Base-by-base conservation (phyloP, 1,140 invertebrate genomes). In the Oryctes rhinoceros region DNA sequence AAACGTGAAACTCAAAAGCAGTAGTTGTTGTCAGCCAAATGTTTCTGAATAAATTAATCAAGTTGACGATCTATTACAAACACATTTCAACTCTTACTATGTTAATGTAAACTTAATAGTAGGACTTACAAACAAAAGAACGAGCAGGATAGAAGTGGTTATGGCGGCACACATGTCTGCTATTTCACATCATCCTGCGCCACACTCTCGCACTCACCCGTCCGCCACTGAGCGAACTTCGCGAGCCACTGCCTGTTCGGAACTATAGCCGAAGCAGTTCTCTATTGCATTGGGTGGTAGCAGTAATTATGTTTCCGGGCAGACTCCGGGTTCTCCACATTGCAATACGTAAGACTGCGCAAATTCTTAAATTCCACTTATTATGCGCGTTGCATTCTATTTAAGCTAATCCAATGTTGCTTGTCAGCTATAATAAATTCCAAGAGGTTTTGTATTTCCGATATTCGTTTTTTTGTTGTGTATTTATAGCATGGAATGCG, bases 191-290 rank as follows among this genome's bases (percentile, higher is more conserved):
- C 81, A 82, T 82, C 80, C 81, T 77, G 79, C 81, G 37, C 76
- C 81, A 80, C 81, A 80, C 81, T 80, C 80, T 82, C 81, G 78
- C 81, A 82, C 81, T 82, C 81, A 76, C 81, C 80, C 80, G 80
- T 81, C 81, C 81, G 81, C 81, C 79, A 75, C 81, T 75, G 78
- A 80, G 71, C 80, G 78, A 82, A 75, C 81, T 82, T 82, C 80
- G 78, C 81, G 81, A 82, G 78, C 80, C 81, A 82, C 81, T 82
- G 78, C 53, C 24, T 75, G 48, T 74, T 71, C 35, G 35, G 30
- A 35, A 71, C 65, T 71, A 24, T 59, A 20, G n/a, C 53, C 53
- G 18, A 18, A 59, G 53, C 53, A 7, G n/a, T 59, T 59, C 53
- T 59, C n/a, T 15, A 15, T n/a, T 59, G 5, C 15, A n/a, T 59